Percentiles rank a stretch among this genome's conserved stretches.
These are phyloP conservation scores for Caretta caretta DNA, from an alignment of 2,113 vertebrate genomes.

Conservation along the genomic window DNA sequence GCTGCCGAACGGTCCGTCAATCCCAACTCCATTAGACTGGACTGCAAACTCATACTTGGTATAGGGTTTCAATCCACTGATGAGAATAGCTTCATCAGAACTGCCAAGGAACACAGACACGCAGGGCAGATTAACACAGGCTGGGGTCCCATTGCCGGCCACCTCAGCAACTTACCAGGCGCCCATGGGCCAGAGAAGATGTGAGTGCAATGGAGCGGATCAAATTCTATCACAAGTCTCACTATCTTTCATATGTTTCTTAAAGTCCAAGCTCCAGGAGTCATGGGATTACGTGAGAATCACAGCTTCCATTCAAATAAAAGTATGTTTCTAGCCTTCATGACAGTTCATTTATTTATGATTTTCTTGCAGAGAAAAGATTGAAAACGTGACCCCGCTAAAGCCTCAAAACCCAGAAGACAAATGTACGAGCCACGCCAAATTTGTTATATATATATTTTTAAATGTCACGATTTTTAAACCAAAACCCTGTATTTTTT, in stretches of 20 bases:
- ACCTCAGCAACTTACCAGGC: neutral
- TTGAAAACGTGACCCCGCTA: neutral
- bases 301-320: neutral
- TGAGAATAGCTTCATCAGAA: slow-evolving; percentile 91
- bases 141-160: neutral
- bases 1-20: slow-evolving; percentile 90
- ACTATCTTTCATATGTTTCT: neutral
- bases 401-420: neutral
- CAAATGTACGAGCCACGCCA: neutral
- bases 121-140: neutral
- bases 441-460: neutral
- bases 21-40: slow-evolving; percentile 90
- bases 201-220: neutral
- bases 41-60: slow-evolving; percentile 96
- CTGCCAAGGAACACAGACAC: slow-evolving; percentile 70
- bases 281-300: neutral
- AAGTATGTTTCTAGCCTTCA: neutral
- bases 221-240: neutral
- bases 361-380: neutral
- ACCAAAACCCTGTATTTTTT: neutral
- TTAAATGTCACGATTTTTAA: neutral
- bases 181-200: neutral
- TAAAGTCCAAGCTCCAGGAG: neutral
- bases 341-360: neutral
- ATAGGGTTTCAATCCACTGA: slow-evolving; percentile 92